Evolutionary conservation across 2,888 invertebrate genomes (phyloP).

Genomic region (Diarsia brunnea): DNA sequence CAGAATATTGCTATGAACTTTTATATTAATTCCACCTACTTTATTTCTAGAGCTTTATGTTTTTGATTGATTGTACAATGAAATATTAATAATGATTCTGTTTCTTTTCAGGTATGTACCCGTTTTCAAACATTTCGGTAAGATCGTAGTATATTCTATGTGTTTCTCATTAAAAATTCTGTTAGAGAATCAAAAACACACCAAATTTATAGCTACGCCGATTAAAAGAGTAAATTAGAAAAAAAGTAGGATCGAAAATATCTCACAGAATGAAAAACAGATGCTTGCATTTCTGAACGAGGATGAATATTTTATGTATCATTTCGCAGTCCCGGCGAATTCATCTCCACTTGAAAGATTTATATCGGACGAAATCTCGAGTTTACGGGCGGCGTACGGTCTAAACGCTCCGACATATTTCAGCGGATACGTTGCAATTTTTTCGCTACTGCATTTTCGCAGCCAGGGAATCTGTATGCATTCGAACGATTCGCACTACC

Average conservation of each 20-base stretch:
- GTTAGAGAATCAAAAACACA: background rate
- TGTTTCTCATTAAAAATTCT: conserved; percentile 1
- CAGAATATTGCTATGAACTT: conserved; percentile 11
- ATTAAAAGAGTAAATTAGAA: conserved; percentile 49
- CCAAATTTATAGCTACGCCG: conserved; percentile 14
- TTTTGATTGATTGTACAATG: conserved; percentile 35
- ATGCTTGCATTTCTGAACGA: conserved; percentile 85
- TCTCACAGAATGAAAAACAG: conserved; percentile 81
- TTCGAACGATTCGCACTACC: conserved; percentile 33
- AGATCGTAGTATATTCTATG: conserved; percentile 34
- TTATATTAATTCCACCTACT: conserved; percentile 15
- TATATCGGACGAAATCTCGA: conserved; percentile 86
- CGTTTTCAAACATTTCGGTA: conserved; percentile 29
- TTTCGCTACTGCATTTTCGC: conserved; percentile 71
- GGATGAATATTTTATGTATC: conserved; percentile 89
- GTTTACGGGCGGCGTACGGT: conserved; percentile 80
- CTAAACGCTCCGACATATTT: conserved; percentile 79
- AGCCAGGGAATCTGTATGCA: conserved; percentile 55
- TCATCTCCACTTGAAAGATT: conserved; percentile 88
- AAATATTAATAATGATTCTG: conserved; percentile 42
- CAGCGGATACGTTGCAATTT: conserved; percentile 73
- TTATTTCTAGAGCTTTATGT: conserved; percentile 13
- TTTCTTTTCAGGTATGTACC: conserved; percentile 70
- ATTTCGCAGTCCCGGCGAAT: conserved; percentile 86
- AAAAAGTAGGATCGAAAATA: conserved; percentile 61